Evolutionary conservation across 2,797 vertebrate genomes (phyloP), one percentile per base, ranked within the genome.

Genomic region (Syngnathus acus): DNA sequence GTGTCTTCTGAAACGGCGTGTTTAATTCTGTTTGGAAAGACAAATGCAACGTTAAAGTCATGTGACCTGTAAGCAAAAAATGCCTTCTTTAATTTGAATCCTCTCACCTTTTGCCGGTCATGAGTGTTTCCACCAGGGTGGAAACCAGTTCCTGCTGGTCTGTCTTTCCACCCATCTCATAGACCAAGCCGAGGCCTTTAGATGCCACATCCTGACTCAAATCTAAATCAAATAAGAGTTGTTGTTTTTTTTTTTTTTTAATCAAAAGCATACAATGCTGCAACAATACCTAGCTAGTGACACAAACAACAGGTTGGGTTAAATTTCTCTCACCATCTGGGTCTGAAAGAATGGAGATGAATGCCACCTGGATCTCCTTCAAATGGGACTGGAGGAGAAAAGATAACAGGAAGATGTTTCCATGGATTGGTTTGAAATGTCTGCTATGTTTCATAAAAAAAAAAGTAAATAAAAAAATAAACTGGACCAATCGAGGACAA

Each of bases 131-230:
- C 71, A 99, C 95, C 21, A 99, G 90, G 0, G 92, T 94, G 60
- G 96, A 98, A 71, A 99, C 97, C 67, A 99, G 87, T 68, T 97
- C 92, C 77, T 97, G 94, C 76, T 99, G 97, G 87, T 98, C 97
- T 68, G 88, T 89, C 71, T 97, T 94, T 71, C 81, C 95, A 81
- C 97, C 96, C 75, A 99, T 91, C 87, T 99, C 97, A 72, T 98
- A 99, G 71, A 99, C 94, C 65, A 99, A 91, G 9, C 95, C 97
- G 59, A 99, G 93, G 62, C 97, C 97, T 91, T 99, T 99, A 19
- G 97, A 98, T 17, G 97, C 94, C 84, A 95, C 95, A 70, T 99
- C 97, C 82, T 99, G 97, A 86, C 96, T 98, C 81, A 99, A 87
- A 71, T 99, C 97, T 99, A 83, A 72, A 78, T 57, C 37, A 77